Conservation (phyloP, 2,113 vertebrate species). For the Sarotherodon lohbergeri region DNA sequence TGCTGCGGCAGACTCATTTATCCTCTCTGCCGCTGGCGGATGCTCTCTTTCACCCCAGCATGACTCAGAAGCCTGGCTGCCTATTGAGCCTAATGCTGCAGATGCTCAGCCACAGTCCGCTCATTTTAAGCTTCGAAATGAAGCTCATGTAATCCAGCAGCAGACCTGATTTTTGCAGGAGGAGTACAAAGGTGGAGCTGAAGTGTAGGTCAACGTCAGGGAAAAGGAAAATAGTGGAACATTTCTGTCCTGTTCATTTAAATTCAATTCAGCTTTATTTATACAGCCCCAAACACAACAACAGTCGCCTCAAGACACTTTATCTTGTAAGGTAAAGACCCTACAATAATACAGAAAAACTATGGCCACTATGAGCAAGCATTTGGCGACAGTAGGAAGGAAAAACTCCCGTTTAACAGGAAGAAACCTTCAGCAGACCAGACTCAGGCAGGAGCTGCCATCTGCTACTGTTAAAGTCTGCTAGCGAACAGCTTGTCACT, state of each 20-base stretch:
- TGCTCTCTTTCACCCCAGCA: conserved; percentile 20
- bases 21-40: conserved; percentile 2
- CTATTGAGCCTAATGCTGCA: background rate
- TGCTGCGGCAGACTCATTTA: conserved; percentile 38
- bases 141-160: background rate
- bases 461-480: background rate
- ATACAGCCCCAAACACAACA: background rate
- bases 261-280: background rate
- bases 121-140: background rate
- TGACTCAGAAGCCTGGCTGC: conserved; percentile 46
- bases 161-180: background rate
- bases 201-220: background rate
- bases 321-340: background rate
- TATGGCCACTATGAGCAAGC: background rate
- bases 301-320: background rate
- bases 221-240: background rate
- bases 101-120: background rate
- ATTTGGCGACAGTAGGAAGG: background rate
- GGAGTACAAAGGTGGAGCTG: background rate
- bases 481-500: background rate
- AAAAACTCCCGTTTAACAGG: background rate
- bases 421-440: background rate
- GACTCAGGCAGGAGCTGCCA: background rate
- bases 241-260: background rate
- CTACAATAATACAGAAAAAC: background rate